Evolutionary conservation across 2,113 vertebrate species (phyloP), one percentile per base, ranked within the genome.

Genomic region (Tyrannus savana): DNA sequence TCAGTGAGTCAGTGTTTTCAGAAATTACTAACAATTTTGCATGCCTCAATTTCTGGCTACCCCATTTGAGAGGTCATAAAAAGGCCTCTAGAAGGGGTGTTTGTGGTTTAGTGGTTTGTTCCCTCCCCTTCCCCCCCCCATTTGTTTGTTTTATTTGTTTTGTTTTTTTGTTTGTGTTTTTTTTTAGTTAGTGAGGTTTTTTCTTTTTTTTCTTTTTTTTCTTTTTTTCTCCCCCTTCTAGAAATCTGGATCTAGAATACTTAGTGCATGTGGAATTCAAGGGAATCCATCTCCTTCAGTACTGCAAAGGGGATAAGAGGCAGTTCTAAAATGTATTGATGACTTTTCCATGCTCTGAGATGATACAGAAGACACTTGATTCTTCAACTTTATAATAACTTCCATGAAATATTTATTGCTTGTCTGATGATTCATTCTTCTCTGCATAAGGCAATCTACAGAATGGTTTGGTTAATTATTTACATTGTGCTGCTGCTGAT

Each of bases 381-480:
- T 97, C 92, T 95, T 72, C 47, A 97, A 47, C 66, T 76, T 85
- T 78, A 85, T 37, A 24, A 94, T 37, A 96, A 80, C 53, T 93
- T 96, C 52, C 75, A 91, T 96, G 80, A 96, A 97, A 95, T 96
- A 93, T 95, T 97, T 96, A 96, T 76, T 89, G 69, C 24, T 86
- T 86, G 31, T 92, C 93, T 97, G 90, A 96, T 97, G 94, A 95
- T 79, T 95, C 89, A 93, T 97, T 95, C 96, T 74, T 93, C 56
- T 68, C 71, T 93, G 88, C 68, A 84, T 95, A 93, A 94, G 69
- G 87, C 52, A 85, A 19, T 94, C 77, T 95, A 77, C 96, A 96
- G 69, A 88, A 87, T 75, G 63, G 47, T 85, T 78, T 97, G 0
- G 7, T 97, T 96, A 96, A 97, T 98, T 97, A 96, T 97, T 96